These are phyloP conservation scores for Lerema accius DNA, from an alignment of 1,140 invertebrate genomes.

Conservation along the genomic window DNA sequence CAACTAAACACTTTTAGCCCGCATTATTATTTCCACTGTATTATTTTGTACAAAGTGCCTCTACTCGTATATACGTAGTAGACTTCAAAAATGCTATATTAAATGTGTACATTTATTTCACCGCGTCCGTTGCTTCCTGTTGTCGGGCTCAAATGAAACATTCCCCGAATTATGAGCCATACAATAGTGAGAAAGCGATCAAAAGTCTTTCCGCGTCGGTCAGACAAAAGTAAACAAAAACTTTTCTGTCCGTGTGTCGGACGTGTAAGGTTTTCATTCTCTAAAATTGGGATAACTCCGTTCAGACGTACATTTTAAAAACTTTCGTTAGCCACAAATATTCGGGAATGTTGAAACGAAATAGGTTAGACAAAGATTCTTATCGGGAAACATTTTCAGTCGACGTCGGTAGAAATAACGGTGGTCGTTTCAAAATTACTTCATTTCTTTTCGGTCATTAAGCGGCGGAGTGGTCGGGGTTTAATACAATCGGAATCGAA, in stretches of 20 bases:
- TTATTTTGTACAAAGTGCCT: slow-evolving; percentile 3
- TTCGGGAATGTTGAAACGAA: not conserved
- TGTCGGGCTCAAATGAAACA: slow-evolving; percentile 27
- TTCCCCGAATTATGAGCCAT: slow-evolving; percentile 26
- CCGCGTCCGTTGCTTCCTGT: slow-evolving; percentile 18
- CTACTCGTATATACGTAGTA: too few relatives aligned
- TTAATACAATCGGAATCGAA: slow-evolving; percentile 80
- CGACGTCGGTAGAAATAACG: slow-evolving; percentile 39
- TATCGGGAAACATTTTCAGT: slow-evolving; percentile 32
- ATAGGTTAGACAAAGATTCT: slow-evolving; percentile 7
- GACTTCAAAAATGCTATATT: slow-evolving; percentile 15
- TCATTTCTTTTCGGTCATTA: slow-evolving; percentile 72
- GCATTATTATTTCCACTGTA: slow-evolving; percentile 1
- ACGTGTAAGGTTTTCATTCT: slow-evolving; percentile 30
- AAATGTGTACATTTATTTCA: slow-evolving; percentile 27
- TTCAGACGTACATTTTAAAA: slow-evolving; percentile 4
- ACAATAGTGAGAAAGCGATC: slow-evolving; percentile 34
- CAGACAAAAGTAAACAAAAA: slow-evolving; percentile 32
- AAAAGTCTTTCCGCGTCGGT: slow-evolving; percentile 26
- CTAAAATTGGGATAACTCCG: slow-evolving; percentile 23
- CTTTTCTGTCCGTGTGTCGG: slow-evolving; percentile 16
- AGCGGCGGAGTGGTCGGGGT: slow-evolving; percentile 64
- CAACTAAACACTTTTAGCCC: slow-evolving; percentile 16
- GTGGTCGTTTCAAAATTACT: slow-evolving; percentile 52
- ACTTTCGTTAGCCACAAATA: not conserved